Evolutionary conservation across 2,797 vertebrate species (phyloP).

Genomic region (Artibeus jamaicensis): DNA sequence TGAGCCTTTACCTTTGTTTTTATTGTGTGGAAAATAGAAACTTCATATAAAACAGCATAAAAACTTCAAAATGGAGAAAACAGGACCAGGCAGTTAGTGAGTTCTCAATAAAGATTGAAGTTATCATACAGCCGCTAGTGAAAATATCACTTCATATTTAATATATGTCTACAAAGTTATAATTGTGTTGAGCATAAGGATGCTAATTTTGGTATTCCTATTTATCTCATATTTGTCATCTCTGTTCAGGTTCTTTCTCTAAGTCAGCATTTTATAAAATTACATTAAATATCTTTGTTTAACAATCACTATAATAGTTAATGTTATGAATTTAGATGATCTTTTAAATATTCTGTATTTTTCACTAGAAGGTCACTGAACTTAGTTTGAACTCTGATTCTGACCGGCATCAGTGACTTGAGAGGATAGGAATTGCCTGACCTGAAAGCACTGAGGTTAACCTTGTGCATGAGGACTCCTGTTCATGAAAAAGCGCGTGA

Average conservation of each 20-base stretch:
- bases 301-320: background rate
- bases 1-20: background rate
- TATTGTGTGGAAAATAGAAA: background rate
- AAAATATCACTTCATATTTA: background rate
- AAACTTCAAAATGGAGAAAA: background rate
- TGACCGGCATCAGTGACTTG: constrained; percentile 38
- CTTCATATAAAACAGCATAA: background rate
- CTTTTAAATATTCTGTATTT: background rate
- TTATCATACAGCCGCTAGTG: background rate
- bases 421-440: constrained; percentile 68
- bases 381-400: constrained; percentile 31
- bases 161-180: background rate
- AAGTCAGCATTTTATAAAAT: background rate
- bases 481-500: constrained; percentile 63
- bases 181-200: background rate
- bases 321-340: background rate
- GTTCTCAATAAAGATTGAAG: background rate
- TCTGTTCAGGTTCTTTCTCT: background rate
- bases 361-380: background rate
- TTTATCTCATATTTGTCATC: background rate
- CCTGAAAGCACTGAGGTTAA: constrained; percentile 60
- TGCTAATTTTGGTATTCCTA: background rate
- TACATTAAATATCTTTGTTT: background rate
- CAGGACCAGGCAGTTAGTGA: background rate
- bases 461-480: constrained; percentile 68